Percentiles rank a stretch among this genome's conserved stretches.
These are phyloP conservation scores for Bubo blakistoni DNA, from an alignment of 2,113 vertebrate genomes.

Conservation along the genomic window DNA sequence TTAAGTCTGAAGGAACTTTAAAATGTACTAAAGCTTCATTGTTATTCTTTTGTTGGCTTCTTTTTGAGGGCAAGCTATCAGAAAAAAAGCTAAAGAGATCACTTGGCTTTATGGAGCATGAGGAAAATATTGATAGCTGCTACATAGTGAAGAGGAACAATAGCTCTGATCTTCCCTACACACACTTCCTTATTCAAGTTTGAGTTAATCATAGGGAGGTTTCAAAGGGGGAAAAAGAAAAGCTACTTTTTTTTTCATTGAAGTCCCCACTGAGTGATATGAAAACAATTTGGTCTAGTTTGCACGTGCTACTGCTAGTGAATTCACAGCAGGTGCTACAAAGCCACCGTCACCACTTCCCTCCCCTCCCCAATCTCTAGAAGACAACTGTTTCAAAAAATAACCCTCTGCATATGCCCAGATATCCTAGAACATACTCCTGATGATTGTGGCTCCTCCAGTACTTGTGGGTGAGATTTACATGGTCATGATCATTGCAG, in stretches of 20 bases:
- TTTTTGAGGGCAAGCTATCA: not conserved
- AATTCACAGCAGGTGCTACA: not conserved
- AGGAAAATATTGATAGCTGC: not conserved
- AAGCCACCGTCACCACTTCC: not conserved
- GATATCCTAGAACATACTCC: not conserved
- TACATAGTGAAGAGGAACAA: not conserved
- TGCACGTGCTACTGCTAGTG: not conserved
- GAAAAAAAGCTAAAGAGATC: not conserved
- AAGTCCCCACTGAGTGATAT: not conserved
- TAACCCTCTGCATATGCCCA: not conserved
- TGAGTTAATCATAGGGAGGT: not conserved
- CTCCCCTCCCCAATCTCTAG: not conserved
- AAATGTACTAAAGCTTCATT: not conserved
- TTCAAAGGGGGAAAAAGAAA: not conserved
- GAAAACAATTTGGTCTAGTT: not conserved
- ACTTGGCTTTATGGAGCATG: not conserved
- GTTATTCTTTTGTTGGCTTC: not conserved
- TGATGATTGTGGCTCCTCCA: not conserved
- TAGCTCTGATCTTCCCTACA: not conserved
- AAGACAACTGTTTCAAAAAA: not conserved
- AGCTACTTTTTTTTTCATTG: not conserved
- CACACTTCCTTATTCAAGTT: not conserved
- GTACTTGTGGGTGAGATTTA: not conserved
- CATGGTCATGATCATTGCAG: not conserved
- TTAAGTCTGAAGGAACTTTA: not conserved